Evolutionary conservation across 2,113 vertebrate genomes (phyloP).

Genomic region (Benitochromis conjunctus): DNA sequence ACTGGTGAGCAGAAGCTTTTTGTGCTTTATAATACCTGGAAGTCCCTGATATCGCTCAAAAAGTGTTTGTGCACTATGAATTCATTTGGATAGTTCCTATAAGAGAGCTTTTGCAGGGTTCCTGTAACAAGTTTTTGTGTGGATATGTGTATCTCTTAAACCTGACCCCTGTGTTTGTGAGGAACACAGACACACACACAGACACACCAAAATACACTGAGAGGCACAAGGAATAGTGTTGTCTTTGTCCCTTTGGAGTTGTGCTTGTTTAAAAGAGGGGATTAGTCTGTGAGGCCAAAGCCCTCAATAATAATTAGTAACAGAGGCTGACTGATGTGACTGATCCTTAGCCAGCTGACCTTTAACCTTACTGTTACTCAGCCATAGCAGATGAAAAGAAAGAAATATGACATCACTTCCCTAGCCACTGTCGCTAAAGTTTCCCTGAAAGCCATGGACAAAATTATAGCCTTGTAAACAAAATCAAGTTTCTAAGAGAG

Average conservation of each 20-base stretch:
- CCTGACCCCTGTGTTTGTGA: constrained; percentile 7
- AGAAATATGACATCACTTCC: constrained; percentile 58
- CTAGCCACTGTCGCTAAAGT: neutral
- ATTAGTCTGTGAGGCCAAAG: constrained; percentile 30
- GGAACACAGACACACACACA: neutral
- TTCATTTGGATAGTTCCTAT: neutral
- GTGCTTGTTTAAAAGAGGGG: constrained; percentile 36
- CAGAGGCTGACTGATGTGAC: constrained; percentile 65
- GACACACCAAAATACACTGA: neutral
- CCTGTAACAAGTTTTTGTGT: neutral
- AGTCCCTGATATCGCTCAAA: neutral
- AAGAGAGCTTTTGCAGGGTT: neutral
- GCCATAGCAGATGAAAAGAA: constrained; percentile 14
- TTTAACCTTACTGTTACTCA: constrained; percentile 41
- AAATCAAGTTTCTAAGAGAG: neutral
- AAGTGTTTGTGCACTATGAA: neutral
- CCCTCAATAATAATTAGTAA: constrained; percentile 67
- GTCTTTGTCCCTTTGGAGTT: constrained; percentile 59
- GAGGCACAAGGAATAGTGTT: constrained; percentile 49
- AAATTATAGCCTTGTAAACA: neutral
- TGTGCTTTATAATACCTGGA: neutral
- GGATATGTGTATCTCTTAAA: constrained; percentile 8
- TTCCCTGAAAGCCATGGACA: neutral
- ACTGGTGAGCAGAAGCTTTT: constrained; percentile 2
- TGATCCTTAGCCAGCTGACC: constrained; percentile 65